phyloP scores from a whole-genome alignment of 1,140 invertebrate species.

The Drosophila quadrilineata region DNA sequence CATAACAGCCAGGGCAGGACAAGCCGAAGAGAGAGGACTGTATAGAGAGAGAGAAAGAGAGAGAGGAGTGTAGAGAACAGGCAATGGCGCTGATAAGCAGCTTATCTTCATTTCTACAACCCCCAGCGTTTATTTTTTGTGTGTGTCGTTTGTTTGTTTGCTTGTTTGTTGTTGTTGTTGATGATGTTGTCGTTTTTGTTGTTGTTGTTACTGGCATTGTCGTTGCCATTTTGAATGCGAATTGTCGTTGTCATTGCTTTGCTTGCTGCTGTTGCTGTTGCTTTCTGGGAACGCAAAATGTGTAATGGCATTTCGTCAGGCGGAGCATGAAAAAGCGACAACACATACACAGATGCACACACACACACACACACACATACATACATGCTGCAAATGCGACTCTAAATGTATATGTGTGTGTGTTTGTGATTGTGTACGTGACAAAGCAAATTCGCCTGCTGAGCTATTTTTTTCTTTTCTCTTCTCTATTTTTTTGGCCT shows the following conservation, averaged over 20 bases:
- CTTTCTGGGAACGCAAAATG: constrained; percentile 69
- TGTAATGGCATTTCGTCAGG: constrained; percentile 77
- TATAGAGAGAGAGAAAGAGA: too few relatives aligned
- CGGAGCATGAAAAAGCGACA: constrained; percentile 69
- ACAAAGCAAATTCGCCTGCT: constrained; percentile 52
- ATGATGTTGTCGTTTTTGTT: constrained; percentile 18
- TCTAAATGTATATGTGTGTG: constrained; percentile 3
- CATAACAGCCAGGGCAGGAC: too few relatives aligned
- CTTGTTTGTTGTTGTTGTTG: constrained; percentile 32
- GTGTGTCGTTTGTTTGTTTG: constrained; percentile 64
- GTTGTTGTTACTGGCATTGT: constrained; percentile 49
- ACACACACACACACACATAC: constrained; percentile 9
- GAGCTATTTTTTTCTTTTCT: constrained; percentile 11
- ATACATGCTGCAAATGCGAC: constrained; percentile 9
- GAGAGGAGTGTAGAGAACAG: too few relatives aligned
- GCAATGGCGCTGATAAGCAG: constrained; percentile 78
- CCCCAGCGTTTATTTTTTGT: constrained; percentile 71
- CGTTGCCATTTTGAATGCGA: constrained; percentile 71
- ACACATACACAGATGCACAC: constrained; percentile 15
- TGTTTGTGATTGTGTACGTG: constrained; percentile 24
- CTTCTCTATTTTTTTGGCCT: constrained; percentile 4
- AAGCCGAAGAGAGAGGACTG: too few relatives aligned
- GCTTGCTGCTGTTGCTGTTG: constrained; percentile 33
- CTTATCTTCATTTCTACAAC: constrained; percentile 79
- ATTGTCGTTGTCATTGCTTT: constrained; percentile 48